A percentile compares a stretch with the other conserved stretches of the same genome.
Conservation (phyloP, 2,113 vertebrate genomes). For the Aramus guarauna region DNA sequence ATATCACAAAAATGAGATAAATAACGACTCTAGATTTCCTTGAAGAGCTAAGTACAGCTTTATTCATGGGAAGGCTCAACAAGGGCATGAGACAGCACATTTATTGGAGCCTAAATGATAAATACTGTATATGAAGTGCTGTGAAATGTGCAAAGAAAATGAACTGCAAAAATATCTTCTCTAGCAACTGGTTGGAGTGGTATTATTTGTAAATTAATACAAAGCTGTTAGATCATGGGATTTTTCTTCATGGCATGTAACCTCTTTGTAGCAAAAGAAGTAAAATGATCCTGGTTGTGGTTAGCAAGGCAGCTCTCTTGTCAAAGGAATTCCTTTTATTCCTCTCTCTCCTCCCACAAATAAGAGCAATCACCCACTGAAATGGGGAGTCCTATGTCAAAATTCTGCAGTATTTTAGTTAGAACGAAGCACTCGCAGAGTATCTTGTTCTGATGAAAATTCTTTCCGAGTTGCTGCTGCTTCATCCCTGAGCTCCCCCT, state of each 20-base stretch:
- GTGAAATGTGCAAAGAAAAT: neutral
- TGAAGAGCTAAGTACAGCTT: neutral
- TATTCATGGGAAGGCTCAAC: neutral
- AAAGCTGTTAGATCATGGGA: neutral
- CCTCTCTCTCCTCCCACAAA: conserved; percentile 1
- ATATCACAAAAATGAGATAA: neutral
- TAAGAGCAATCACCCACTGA: neutral
- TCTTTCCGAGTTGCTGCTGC: neutral
- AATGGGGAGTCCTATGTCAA: neutral
- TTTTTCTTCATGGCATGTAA: conserved; percentile 12
- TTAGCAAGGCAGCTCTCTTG: conserved; percentile 8
- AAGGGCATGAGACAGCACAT: neutral
- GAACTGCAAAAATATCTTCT: neutral
- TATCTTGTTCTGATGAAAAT: neutral
- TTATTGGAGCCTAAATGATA: neutral
- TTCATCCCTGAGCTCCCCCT: neutral
- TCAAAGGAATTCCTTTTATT: conserved; percentile 54
- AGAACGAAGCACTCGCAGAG: neutral
- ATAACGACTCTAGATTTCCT: neutral
- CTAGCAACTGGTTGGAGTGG: neutral
- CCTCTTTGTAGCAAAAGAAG: conserved; percentile 18
- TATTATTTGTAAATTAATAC: conserved; percentile 4
- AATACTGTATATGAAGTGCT: neutral
- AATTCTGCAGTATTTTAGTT: neutral
- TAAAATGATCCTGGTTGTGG: conserved; percentile 46